Conservation (phyloP, 2,888 invertebrate genomes). For the Limnephilus auricula region DNA sequence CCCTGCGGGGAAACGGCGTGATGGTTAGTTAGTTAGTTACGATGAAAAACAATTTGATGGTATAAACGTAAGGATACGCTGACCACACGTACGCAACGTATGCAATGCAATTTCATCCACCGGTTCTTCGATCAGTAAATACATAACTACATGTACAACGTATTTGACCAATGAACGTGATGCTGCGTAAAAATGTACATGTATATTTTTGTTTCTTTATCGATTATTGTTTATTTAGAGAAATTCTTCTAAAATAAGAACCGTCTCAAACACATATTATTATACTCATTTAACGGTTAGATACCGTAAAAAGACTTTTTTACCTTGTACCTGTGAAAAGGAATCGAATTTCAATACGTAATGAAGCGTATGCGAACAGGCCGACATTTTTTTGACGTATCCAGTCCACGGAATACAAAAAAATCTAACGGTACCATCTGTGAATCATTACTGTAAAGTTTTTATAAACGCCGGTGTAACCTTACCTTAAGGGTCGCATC, state of each 20-base stretch:
- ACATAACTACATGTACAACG: too few species aligned
- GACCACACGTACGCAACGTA: too few species aligned
- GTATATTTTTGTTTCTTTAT: too few species aligned
- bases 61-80: too few species aligned
- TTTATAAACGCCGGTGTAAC: constrained; percentile 43
- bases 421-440: constrained; percentile 60
- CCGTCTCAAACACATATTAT: background rate
- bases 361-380: constrained; percentile 46
- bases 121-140: too few species aligned
- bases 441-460: constrained; percentile 59
- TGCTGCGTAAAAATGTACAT: too few species aligned
- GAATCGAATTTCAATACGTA: constrained; percentile 60
- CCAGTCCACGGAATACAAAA: constrained; percentile 20
- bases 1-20: too few species aligned
- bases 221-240: too few species aligned
- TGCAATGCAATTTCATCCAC: too few species aligned
- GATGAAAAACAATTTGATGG: too few species aligned
- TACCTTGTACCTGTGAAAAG: constrained; percentile 49
- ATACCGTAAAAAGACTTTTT: constrained; percentile 10
- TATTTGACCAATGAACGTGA: too few species aligned
- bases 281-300: constrained; percentile 14
- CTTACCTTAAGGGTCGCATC: constrained; percentile 15
- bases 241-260: background rate
- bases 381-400: background rate
- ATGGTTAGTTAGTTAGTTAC: too few species aligned